Evolutionary conservation across 2,797 vertebrate genomes (phyloP).

Genomic region (Trichosurus vulpecula): DNA sequence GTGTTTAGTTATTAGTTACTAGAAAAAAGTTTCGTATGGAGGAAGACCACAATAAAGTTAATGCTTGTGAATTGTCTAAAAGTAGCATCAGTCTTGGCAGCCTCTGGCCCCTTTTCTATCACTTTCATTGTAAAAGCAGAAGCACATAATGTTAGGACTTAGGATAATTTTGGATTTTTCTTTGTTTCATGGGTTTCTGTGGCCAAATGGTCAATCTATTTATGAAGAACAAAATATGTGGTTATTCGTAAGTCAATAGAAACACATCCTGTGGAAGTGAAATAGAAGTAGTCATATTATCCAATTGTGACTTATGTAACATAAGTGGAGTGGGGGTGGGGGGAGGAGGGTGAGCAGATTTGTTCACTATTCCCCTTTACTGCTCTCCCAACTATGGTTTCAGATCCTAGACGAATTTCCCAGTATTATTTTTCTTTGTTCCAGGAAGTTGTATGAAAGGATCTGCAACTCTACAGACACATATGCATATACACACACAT

Average conservation of each 20-base stretch:
- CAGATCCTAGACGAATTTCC: neutral
- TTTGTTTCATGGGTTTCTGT: neutral
- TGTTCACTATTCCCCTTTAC: neutral
- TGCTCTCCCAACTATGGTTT: neutral
- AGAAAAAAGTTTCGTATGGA: neutral
- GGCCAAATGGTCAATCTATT: neutral
- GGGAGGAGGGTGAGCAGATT: neutral
- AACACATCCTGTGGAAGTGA: neutral
- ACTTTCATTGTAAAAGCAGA: neutral
- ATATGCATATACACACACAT: neutral
- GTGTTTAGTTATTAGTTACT: neutral
- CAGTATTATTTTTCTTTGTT: neutral
- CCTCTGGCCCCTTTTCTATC: neutral
- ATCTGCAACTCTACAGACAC: neutral
- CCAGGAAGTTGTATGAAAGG: neutral
- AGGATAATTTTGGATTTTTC: neutral
- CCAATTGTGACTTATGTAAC: neutral
- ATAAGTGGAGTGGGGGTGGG: neutral
- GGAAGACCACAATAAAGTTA: neutral
- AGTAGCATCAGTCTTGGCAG: neutral
- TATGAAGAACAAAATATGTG: neutral
- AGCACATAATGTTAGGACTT: neutral
- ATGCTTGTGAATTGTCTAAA: neutral
- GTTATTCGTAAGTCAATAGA: neutral
- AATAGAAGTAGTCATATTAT: neutral